A percentile compares a stretch with the other conserved stretches of the same genome.
These are phyloP conservation scores for Eristalis intricaria DNA, from an alignment of 2,888 invertebrate genomes.

Conservation along the genomic window DNA sequence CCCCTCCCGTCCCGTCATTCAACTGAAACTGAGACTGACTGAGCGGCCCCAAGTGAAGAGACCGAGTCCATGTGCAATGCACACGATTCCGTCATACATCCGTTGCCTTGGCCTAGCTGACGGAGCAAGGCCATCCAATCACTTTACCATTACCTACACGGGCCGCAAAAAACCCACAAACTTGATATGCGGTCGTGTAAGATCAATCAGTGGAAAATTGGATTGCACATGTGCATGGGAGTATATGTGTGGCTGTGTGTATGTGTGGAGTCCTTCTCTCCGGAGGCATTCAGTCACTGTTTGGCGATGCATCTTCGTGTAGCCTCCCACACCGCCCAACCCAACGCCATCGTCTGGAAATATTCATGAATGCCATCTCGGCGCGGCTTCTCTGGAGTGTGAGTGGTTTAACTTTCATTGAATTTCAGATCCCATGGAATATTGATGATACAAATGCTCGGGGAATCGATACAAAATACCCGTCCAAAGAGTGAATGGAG, in stretches of 20 bases:
- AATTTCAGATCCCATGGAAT: slow-evolving; percentile 66
- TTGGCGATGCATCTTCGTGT: slow-evolving; percentile 63
- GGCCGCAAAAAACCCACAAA: slow-evolving; percentile 75
- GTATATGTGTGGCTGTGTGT: not conserved
- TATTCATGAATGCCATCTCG: slow-evolving; percentile 51
- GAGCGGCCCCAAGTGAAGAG: not conserved
- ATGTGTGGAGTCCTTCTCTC: not conserved
- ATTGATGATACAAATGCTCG: slow-evolving; percentile 67
- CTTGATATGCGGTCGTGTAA: slow-evolving; percentile 78
- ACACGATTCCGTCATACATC: slow-evolving; percentile 43
- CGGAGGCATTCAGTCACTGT: slow-evolving; percentile 46
- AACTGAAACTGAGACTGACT: slow-evolving; percentile 41
- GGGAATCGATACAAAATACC: slow-evolving; percentile 58
- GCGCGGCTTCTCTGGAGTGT: slow-evolving; percentile 17
- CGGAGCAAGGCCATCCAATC: slow-evolving; percentile 63
- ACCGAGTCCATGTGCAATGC: slow-evolving; percentile 15
- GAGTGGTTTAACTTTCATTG: slow-evolving; percentile 64
- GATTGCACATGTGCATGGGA: slow-evolving; percentile 75
- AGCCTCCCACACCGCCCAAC: not conserved
- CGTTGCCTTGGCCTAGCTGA: slow-evolving; percentile 53
- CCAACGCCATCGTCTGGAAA: slow-evolving; percentile 39
- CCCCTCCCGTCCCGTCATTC: not conserved
- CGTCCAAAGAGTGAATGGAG: not conserved
- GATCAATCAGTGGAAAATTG: slow-evolving; percentile 82
- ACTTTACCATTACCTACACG: slow-evolving; percentile 62